phyloP scores from a whole-genome alignment of 1,140 invertebrate species.

The Aphelenchoides fujianensis region DNA sequence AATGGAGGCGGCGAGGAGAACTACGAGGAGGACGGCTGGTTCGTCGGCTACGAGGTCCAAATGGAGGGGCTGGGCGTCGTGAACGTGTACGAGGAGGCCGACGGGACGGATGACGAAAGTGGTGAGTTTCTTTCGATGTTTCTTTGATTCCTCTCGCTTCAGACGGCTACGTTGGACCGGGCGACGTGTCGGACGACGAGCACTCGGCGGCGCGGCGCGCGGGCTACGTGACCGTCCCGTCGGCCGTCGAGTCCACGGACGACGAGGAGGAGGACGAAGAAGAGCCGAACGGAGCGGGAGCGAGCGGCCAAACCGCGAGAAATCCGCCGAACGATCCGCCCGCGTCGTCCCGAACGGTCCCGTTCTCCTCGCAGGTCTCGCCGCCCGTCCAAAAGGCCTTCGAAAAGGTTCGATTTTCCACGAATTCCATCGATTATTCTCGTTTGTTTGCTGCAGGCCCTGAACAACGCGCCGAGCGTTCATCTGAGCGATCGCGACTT shows the following conservation, averaged over 20 bases:
- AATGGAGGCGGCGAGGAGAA: not conserved
- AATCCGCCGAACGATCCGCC: no score
- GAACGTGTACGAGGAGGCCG: slow-evolving; percentile 16
- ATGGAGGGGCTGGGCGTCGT: slow-evolving; percentile 30
- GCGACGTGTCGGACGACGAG: slow-evolving; percentile 23
- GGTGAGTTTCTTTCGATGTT: slow-evolving; percentile 18
- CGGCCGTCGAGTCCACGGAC: slow-evolving; percentile 6
- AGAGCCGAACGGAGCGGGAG: no score
- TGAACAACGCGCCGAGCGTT: slow-evolving; percentile 17
- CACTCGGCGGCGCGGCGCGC: slow-evolving; percentile 5
- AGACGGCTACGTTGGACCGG: slow-evolving; percentile 26
- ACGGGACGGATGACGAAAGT: no score
- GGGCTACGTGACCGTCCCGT: slow-evolving; percentile 21
- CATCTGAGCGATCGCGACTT: slow-evolving; percentile 27
- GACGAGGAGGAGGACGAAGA: slow-evolving; percentile 3
- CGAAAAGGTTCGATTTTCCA: no score
- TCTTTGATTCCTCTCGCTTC: slow-evolving; percentile 14
- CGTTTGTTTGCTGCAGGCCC: slow-evolving; percentile 17
- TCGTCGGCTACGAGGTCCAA: slow-evolving; percentile 32
- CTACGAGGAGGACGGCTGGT: slow-evolving; percentile 30
- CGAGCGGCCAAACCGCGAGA: no score
- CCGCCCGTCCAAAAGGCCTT: slow-evolving; percentile 20
- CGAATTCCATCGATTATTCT: no score
- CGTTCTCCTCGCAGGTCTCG: not conserved
- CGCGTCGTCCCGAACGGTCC: not conserved